A percentile compares a stretch with the other conserved stretches of the same genome.
phyloP scores from a whole-genome alignment of 2,113 vertebrate genomes.

The Cephalopholis sonnerati region DNA sequence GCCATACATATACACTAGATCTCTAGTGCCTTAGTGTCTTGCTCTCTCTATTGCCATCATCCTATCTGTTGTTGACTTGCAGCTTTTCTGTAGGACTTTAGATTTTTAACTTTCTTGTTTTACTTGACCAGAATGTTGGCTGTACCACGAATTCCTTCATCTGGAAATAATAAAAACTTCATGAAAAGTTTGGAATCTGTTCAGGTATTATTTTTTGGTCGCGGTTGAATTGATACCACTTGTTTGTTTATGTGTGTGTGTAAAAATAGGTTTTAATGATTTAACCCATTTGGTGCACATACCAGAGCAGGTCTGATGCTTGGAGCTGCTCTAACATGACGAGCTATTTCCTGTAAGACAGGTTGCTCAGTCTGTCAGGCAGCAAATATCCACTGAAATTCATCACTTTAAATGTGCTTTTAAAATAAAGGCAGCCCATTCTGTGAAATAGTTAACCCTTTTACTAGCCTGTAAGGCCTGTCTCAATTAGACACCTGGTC shows the following conservation, averaged over 20 bases:
- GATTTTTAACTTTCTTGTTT: constrained; percentile 39
- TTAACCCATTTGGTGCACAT: not conserved
- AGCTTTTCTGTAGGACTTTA: constrained; percentile 15
- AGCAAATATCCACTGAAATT: not conserved
- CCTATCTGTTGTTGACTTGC: constrained; percentile 8
- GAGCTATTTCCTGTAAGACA: too few species aligned
- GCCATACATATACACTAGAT: constrained; percentile 16
- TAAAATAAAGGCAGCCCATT: too few species aligned
- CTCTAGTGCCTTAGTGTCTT: constrained; percentile 54
- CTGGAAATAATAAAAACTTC: constrained; percentile 66
- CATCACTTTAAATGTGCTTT: not conserved
- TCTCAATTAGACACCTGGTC: too few species aligned
- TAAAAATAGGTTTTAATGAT: not conserved
- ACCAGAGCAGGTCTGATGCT: not conserved
- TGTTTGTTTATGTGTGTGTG: not conserved
- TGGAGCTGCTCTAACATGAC: too few species aligned
- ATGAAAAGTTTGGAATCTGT: constrained; percentile 14
- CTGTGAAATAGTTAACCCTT: too few species aligned
- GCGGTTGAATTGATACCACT: not conserved
- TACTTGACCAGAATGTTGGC: constrained; percentile 56
- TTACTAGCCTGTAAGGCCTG: too few species aligned
- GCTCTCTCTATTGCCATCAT: constrained; percentile 30
- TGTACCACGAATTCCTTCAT: constrained; percentile 55
- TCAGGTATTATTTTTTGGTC: not conserved
- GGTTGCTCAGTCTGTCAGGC: not conserved